These are phyloP conservation scores for Odontothrips loti DNA, from an alignment of 2,888 invertebrate species.

Conservation along the genomic window DNA sequence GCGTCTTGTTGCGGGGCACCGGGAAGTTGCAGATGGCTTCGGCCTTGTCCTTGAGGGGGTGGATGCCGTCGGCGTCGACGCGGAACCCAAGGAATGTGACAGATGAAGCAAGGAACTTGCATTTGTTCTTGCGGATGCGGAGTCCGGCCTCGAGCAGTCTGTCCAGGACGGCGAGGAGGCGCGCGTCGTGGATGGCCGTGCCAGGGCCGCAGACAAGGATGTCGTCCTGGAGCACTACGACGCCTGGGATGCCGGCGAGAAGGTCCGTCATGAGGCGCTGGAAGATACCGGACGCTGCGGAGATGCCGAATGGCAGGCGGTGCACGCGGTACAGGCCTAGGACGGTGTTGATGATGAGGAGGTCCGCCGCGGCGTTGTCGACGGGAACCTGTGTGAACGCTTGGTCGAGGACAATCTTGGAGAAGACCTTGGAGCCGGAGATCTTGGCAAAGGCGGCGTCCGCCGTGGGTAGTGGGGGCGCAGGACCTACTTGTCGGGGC, in stretches of 20 bases:
- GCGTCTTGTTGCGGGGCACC: constrained; percentile 33
- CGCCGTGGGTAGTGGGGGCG: neutral
- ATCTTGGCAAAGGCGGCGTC: neutral
- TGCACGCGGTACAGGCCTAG: neutral
- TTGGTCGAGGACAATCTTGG: neutral
- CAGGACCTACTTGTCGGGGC: neutral
- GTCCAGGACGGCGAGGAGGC: constrained; percentile 28
- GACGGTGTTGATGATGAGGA: neutral
- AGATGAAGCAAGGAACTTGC: constrained; percentile 33
- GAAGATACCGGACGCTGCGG: neutral
- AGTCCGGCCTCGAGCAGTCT: constrained; percentile 29
- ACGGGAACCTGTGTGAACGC: neutral
- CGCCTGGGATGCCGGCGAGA: neutral
- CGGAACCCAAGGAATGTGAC: constrained; percentile 36
- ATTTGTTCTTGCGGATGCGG: constrained; percentile 36
- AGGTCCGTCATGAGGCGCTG: constrained; percentile 4
- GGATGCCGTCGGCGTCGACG: constrained; percentile 36
- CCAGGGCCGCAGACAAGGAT: neutral
- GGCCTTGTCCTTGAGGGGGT: constrained; percentile 35
- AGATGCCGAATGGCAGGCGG: neutral
- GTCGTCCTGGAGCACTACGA: neutral
- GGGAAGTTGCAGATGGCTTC: constrained; percentile 34
- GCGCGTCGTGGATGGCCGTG: neutral
- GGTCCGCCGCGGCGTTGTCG: neutral
- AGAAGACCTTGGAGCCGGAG: neutral